These are phyloP conservation scores for Mactra quadrangularis DNA, from an alignment of 1,140 invertebrate species.

Conservation along the genomic window DNA sequence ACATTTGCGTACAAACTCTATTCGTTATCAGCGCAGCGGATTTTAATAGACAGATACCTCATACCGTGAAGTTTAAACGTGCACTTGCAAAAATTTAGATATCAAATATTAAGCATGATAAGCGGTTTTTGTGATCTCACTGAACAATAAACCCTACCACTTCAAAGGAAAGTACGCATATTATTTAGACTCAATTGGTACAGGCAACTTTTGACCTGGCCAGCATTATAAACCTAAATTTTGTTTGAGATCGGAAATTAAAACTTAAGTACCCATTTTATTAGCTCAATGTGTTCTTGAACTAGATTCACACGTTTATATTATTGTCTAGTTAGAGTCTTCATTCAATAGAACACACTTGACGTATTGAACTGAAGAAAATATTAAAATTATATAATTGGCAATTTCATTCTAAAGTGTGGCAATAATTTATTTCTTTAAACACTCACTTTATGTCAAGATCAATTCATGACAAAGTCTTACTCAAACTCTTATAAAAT, in stretches of 20 bases:
- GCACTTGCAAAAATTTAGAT: constrained; percentile 48
- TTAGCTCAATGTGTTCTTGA: constrained; percentile 13
- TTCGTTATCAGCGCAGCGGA: constrained; percentile 3
- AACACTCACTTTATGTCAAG: too few relatives aligned
- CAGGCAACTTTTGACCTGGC: constrained; percentile 37
- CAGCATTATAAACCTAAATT: constrained; percentile 41
- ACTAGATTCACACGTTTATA: background rate
- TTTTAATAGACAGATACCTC: constrained; percentile 17
- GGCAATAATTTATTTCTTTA: background rate
- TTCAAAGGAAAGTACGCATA: constrained; percentile 39
- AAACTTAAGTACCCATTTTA: constrained; percentile 28
- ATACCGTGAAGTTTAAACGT: constrained; percentile 26
- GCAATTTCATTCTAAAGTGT: too few relatives aligned
- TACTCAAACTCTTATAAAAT: too few relatives aligned
- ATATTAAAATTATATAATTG: too few relatives aligned
- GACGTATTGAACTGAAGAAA: too few relatives aligned
- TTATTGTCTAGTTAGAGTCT: too few relatives aligned
- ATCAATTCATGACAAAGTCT: too few relatives aligned
- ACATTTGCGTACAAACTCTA: constrained; percentile 47
- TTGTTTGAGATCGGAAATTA: constrained; percentile 16
- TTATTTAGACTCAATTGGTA: constrained; percentile 40
- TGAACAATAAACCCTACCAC: constrained; percentile 22
- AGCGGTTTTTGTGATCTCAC: constrained; percentile 36
- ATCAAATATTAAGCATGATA: constrained; percentile 53
- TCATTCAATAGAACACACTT: too few relatives aligned